Conservation (phyloP, 2,113 vertebrate species). For the Saccopteryx bilineata region DNA sequence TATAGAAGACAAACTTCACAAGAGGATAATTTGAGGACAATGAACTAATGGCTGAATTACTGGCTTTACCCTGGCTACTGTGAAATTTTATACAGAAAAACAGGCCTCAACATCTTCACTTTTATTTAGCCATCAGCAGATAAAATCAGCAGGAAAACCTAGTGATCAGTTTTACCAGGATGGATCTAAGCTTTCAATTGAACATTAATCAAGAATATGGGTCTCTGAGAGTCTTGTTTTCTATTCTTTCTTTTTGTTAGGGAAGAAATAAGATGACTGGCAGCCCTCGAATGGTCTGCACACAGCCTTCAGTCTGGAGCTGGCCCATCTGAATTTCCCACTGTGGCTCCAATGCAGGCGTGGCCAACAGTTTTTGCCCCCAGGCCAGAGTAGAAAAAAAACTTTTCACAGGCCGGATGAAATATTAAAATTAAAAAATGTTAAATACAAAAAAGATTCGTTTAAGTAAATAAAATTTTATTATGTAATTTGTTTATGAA, state of each 20-base stretch:
- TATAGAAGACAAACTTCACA: slow-evolving; percentile 74
- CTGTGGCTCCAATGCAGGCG: neutral
- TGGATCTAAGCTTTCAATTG: neutral
- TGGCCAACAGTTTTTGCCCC: no score
- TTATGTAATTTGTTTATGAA: no score
- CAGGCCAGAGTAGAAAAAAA: no score
- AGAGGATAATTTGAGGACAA: slow-evolving; percentile 76
- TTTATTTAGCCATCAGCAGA: slow-evolving; percentile 71
- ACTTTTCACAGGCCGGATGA: no score
- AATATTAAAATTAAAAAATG: no score
- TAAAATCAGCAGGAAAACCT: slow-evolving; percentile 68
- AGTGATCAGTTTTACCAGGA: neutral
- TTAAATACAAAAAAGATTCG: no score
- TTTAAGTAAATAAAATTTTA: no score
- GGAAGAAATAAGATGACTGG: slow-evolving; percentile 31
- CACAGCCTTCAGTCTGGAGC: neutral
- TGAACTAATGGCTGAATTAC: slow-evolving; percentile 70
- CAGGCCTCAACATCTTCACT: slow-evolving; percentile 38
- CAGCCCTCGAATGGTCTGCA: neutral
- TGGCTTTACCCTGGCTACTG: slow-evolving; percentile 63
- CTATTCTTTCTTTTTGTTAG: neutral
- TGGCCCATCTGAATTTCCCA: neutral
- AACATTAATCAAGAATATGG: slow-evolving; percentile 67
- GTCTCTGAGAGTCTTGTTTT: neutral
- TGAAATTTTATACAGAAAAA: slow-evolving; percentile 17